Evolutionary conservation across 2,113 vertebrate species (phyloP), one percentile per base, ranked within the genome.

Genomic region (Cyprinodon tularosa): DNA sequence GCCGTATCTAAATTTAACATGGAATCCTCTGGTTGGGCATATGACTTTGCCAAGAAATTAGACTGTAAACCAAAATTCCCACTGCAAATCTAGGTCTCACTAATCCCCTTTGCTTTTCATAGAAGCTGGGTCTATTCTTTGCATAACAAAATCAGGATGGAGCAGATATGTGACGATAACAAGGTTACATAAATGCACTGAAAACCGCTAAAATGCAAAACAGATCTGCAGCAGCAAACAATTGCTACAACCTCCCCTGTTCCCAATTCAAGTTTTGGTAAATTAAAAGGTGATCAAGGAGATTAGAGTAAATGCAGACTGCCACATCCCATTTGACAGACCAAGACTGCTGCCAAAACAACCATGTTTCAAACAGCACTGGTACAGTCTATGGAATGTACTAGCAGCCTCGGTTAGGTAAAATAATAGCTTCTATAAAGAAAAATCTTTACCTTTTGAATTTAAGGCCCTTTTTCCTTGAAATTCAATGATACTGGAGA

Each of bases 271-370:
- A 66, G 76, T 73, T 60, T 89, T 90, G 79, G 68, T 69, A 69
- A 90, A 92, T 91, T 86, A 88, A 90, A 90, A 90, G 68, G 84
- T 87, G 88, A 88, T 88, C 78, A 83, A 66, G 70, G 40, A 78
- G 90, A 91, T 90, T 83, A 90, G 78, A 75, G 71, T 68, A 53
- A 76, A 80, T 66, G 47, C 83, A 80, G 74, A 85, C 72, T 67
- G 81, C 81, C 81, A 74, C 80, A 77, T 82, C 75, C 50, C 12
- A 76, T 73, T 84, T 83, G 63, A 47, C 50, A 76, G 4, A 44
- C 9, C 50, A 71, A 74, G 48, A 45, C 50, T 57, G 20, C 17
- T 57, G 50, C 66, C 62, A 44, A 44, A 80, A 78, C 38, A 81
- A 66, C 42, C 44, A 11, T 44, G 76, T 65, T 11, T 39, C 74